Evolutionary conservation across 2,797 vertebrate species (phyloP), one percentile per base, ranked within the genome.

Genomic region (Pipistrellus pygmaeus): DNA sequence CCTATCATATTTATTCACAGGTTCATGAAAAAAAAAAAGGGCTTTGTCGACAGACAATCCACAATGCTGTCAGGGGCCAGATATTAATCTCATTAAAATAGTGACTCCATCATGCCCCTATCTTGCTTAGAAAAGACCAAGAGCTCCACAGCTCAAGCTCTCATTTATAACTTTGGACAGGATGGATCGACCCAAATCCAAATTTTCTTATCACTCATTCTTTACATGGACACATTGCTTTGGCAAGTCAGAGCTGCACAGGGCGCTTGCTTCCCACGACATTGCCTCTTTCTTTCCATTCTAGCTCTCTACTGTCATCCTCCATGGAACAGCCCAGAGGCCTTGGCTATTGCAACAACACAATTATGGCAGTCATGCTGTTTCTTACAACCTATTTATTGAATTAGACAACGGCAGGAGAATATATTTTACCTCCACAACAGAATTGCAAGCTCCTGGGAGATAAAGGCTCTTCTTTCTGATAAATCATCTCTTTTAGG

Each of bases 1-100:
- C 64, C 35, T 92, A 88, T 75, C 60, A 64, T 78, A 84, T 73
- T 66, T 82, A 46, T 73, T 82, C 23, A 66, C 38, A 60, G 13
- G 71, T 85, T 84, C 73, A 86, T 10, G 51, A 17, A 84, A 83
- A 83, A 84, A 82, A 84, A 83, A 84, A 82, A 92, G 25, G 30
- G 20, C 66, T 95, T 44, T 94, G 23, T n/a, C 51, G 87, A 89
- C 8, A 92, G 85, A 78, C 86, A 89, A 86, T 84, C 46, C 53
- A 73, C 3, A 8, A 8, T 46, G 44, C 35, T 32, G 44, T 93
- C 71, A 12, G 38, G 5, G 4, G 41, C 38, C 23, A 71, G 38
- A 73, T 88, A 84, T 46, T 80, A 71, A 92, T 92, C 38, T 90
- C 64, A 51, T 80, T 77, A 85, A 95, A 76, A 92, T 51, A 9